Evolutionary conservation across 2,113 vertebrate genomes (phyloP).

Genomic region (Varanus salvator): DNA sequence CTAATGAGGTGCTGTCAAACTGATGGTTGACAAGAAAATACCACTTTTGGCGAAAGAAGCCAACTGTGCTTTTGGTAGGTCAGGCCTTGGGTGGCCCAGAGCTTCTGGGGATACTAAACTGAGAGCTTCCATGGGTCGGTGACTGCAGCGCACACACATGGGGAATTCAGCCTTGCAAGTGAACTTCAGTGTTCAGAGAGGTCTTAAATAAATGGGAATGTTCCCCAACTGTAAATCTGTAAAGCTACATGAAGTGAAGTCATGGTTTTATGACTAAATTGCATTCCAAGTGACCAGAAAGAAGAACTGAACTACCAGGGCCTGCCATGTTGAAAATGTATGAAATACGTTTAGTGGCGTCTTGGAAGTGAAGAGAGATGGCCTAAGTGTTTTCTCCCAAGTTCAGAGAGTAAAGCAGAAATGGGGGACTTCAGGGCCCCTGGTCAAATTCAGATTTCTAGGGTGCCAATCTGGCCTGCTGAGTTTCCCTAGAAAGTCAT

Average conservation of each 20-base stretch:
- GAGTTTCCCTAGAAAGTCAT: too few species aligned
- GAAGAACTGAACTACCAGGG: background rate
- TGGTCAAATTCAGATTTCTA: too few species aligned
- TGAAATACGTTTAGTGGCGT: background rate
- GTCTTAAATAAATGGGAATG: background rate
- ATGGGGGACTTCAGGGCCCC: too few species aligned
- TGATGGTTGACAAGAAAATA: conserved; percentile 35
- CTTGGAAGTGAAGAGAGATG: background rate
- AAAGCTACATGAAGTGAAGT: background rate
- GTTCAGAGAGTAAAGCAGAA: background rate
- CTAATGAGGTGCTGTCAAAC: conserved; percentile 34
- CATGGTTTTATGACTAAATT: background rate
- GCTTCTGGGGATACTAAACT: background rate
- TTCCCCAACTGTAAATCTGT: background rate
- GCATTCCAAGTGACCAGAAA: background rate
- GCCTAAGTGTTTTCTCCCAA: too few species aligned
- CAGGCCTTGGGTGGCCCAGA: background rate
- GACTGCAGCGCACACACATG: background rate
- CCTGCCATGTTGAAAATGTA: too few species aligned
- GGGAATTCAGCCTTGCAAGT: background rate
- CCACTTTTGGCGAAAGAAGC: conserved; percentile 30
- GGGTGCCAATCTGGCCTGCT: too few species aligned
- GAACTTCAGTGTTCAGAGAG: background rate
- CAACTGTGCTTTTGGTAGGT: background rate
- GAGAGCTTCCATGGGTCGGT: background rate